phyloP scores from a whole-genome alignment of 2,888 invertebrate species.

The Cerceris rybyensis region DNA sequence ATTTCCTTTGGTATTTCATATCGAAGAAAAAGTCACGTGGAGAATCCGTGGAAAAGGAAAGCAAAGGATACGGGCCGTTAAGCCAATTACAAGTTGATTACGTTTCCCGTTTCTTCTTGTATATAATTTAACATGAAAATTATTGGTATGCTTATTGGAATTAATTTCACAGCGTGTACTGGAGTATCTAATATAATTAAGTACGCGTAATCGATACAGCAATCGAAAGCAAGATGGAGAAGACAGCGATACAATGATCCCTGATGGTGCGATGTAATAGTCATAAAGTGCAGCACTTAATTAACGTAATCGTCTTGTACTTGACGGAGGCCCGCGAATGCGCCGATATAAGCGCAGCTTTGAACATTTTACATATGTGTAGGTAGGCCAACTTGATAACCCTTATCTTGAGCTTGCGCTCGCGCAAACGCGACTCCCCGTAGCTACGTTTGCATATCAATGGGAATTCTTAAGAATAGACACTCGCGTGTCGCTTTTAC shows the following conservation, averaged over 20 bases:
- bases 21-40: neutral
- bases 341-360: neutral
- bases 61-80: constrained; percentile 42
- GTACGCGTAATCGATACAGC: constrained; percentile 1
- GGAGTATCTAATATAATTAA: neutral
- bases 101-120: constrained; percentile 36
- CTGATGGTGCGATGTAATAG: neutral
- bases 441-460: constrained; percentile 60
- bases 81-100: constrained; percentile 42
- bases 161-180: neutral
- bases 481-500: constrained; percentile 44
- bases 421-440: constrained; percentile 37
- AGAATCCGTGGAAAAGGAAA: constrained; percentile 14
- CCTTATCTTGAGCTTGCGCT: constrained; percentile 50
- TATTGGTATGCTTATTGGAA: neutral
- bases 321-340: constrained; percentile 8
- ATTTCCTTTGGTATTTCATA: neutral
- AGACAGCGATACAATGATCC: constrained; percentile 2
- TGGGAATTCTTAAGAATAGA: constrained; percentile 58
- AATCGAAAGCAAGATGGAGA: neutral
- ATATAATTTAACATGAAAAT: constrained; percentile 12
- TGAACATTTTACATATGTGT: constrained; percentile 6
- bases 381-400: constrained; percentile 54
- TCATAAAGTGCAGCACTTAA: constrained; percentile 38
- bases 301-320: constrained; percentile 36